A percentile compares a stretch with the other conserved stretches of the same genome.
Conservation (phyloP, 2,888 invertebrate genomes). For the Capitulum mitella region DNA sequence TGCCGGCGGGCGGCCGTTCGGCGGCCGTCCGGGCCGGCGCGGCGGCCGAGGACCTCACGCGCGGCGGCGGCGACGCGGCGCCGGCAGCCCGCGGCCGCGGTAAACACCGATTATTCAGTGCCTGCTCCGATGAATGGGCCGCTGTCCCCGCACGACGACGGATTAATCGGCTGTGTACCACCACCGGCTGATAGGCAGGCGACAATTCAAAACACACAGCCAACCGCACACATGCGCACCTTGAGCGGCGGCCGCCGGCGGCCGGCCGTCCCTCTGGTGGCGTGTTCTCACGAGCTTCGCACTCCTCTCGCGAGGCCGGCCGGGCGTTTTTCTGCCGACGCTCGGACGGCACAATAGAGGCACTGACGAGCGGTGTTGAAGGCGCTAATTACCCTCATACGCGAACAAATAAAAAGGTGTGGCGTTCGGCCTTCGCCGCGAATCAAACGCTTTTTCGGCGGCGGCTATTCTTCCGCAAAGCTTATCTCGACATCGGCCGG, state of each 20-base stretch:
- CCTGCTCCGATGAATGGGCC: not conserved
- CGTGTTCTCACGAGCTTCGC: not conserved
- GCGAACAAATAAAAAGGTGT: conserved; percentile 24
- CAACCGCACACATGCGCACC: not conserved
- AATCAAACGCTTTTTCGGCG: conserved; percentile 8
- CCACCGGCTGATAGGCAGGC: not conserved
- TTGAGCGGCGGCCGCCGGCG: not conserved
- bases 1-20: not conserved
- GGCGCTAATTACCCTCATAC: conserved; percentile 16
- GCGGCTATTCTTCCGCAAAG: not conserved
- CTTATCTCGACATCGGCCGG: not conserved
- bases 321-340: not conserved
- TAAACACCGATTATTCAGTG: not conserved
- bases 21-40: not conserved
- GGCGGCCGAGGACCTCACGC: not conserved
- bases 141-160: not conserved
- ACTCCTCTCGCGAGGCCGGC: not conserved
- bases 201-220: not conserved
- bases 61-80: not conserved
- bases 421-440: conserved; percentile 22
- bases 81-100: not conserved
- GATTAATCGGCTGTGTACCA: not conserved
- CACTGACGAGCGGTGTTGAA: not conserved
- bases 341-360: not conserved
- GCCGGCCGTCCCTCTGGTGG: not conserved